Base-by-base conservation (phyloP, 2,797 vertebrate species). In the Oreonectes daqikongensis region DNA sequence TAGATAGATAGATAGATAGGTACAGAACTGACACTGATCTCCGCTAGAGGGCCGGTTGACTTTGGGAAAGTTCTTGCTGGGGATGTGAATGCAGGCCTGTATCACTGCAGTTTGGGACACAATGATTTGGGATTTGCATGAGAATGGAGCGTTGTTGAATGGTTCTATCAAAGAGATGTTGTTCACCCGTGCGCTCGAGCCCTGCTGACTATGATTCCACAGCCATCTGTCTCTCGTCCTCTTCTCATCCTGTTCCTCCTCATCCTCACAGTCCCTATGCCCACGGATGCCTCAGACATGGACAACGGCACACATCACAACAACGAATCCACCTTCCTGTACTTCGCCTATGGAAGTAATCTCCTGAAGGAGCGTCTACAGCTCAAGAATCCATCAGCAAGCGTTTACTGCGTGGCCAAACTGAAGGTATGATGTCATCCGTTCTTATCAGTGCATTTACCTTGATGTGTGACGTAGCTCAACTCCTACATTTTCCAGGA, bases 331-430 rank as follows among this genome's bases (percentile, higher is more conserved):
- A 91, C 87, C 30, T 93, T 93, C 82, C 84, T 92, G 42, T 92
- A 93, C 79, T 93, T 93, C 57, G 90, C 91, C 38, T 93, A 92
- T 1, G 91, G 91, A n/a, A 92, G 91, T 72, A 92, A 92, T 81
- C 87, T 93, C 14, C 83, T 93, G 77, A 92, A 91, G 84, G 90
- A 92, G 80, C 81, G 90, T 12, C 89, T 92, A 3, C 91, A 87
- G 50, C 86, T 93, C 17, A 88, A 86, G 72, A 93, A 92, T 46
- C 91, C 90, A 0, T 93, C 92, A n/a, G 92, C 92, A 0, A 78
- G 48, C 0, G 60, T 92, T 0, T 82, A 91, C 83, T 87, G 91
- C 40, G 85, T 91, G 38, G 91, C 89, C 75, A 81, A 67, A 17
- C 89, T 93, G 14, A 86, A 91, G 90, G 92, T 92, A 86, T 1